phyloP scores from a whole-genome alignment of 2,113 vertebrate genomes.

The Tricholaema leucomelas region DNA sequence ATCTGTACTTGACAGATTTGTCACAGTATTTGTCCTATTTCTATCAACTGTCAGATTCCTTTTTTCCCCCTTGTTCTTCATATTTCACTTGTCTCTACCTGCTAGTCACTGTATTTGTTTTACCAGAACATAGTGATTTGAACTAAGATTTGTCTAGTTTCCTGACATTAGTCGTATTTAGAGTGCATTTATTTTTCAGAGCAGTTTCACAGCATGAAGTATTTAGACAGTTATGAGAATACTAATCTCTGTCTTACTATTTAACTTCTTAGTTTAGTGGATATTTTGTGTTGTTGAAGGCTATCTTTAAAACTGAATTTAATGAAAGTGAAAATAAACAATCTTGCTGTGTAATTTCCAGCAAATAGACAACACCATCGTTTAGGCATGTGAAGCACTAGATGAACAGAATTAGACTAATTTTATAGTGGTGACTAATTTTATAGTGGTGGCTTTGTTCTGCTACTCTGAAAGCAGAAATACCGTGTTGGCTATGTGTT shows the following conservation, averaged over 20 bases:
- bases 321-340: neutral
- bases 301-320: neutral
- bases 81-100: constrained; percentile 48
- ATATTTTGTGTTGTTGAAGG: neutral
- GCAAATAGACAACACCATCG: neutral
- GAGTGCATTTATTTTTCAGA: constrained; percentile 40
- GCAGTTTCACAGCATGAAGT: neutral
- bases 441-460: neutral
- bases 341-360: neutral
- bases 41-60: constrained; percentile 31
- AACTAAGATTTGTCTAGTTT: constrained; percentile 10
- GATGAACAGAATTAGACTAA: neutral
- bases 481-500: neutral
- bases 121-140: neutral
- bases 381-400: neutral
- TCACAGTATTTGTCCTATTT: constrained; percentile 60
- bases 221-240: neutral
- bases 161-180: neutral
- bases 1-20: constrained; percentile 58
- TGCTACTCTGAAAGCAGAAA: neutral
- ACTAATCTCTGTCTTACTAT: neutral
- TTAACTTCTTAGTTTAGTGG: neutral
- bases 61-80: constrained; percentile 40
- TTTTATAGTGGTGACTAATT: neutral
- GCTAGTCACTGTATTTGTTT: constrained; percentile 20